Percentiles rank a stretch among this genome's conserved stretches.
These are phyloP conservation scores for Acomys russatus DNA, from an alignment of 2,797 vertebrate species.

Conservation along the genomic window DNA sequence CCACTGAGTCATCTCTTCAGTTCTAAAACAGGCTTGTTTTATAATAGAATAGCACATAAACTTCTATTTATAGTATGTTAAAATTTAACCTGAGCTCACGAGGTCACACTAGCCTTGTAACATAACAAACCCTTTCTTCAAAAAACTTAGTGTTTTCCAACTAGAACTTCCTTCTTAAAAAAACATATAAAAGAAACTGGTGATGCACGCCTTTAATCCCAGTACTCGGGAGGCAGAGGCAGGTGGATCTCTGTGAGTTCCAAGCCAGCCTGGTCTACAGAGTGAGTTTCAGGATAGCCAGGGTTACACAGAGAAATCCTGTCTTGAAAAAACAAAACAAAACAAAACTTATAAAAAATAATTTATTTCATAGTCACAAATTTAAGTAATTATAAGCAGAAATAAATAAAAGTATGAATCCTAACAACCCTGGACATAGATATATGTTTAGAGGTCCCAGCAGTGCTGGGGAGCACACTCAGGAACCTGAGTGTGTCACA, in stretches of 20 bases:
- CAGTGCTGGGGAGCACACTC: neutral
- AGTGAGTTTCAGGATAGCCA: no score
- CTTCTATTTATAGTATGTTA: conserved; percentile 47
- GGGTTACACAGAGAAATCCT: no score
- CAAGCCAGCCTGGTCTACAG: no score
- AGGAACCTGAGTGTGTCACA: neutral
- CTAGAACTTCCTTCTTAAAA: conserved; percentile 42
- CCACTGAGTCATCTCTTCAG: neutral
- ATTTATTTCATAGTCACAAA: conserved; percentile 45
- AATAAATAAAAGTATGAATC: conserved; percentile 10
- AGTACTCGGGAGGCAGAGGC: no score
- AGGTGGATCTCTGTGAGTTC: no score
- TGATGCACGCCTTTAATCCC: no score
- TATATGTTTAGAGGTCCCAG: conserved; percentile 81
- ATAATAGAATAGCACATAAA: conserved; percentile 8
- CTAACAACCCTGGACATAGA: conserved; percentile 40
- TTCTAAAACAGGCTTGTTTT: neutral
- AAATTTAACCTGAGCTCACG: conserved; percentile 25
- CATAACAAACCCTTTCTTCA: neutral
- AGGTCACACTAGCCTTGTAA: neutral
- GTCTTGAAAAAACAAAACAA: no score
- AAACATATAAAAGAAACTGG: no score
- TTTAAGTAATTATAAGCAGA: conserved; percentile 60
- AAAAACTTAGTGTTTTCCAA: conserved; percentile 47
- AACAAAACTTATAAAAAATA: conserved; percentile 55